Percentiles rank a stretch among this genome's conserved stretches.
These are phyloP conservation scores for Epizoanthus illoricatus DNA, from an alignment of 92 coral and sea anemone species.

Conservation along the genomic window DNA sequence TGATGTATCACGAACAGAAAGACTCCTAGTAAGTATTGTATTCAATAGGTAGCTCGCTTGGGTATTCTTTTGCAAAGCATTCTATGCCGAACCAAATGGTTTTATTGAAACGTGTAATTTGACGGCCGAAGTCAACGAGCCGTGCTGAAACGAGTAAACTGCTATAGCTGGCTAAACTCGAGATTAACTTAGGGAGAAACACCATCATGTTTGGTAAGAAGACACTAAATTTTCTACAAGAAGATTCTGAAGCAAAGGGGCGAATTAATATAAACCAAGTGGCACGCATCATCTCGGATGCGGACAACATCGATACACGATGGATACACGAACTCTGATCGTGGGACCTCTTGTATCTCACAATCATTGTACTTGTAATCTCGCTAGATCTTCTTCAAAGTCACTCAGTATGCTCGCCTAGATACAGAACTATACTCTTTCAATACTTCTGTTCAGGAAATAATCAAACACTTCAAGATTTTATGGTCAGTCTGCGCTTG, in stretches of 20 bases:
- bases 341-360: slow-evolving; percentile 10
- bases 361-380: slow-evolving; percentile 25
- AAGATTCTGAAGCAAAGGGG: not conserved
- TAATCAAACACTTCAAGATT: not conserved
- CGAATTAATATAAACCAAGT: not conserved
- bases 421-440: not conserved
- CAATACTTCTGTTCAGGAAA: not conserved
- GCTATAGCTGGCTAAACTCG: not conserved
- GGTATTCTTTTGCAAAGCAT: not conserved
- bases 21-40: not conserved
- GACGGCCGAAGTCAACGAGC: not conserved
- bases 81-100: not conserved
- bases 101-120: not conserved
- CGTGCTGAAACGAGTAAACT: slow-evolving; percentile 20
- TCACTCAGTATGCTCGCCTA: not conserved
- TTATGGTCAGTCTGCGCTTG: not conserved
- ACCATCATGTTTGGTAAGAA: not conserved
- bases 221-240: not conserved
- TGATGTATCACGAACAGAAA: slow-evolving; percentile 1
- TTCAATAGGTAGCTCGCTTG: not conserved
- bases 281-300: not conserved
- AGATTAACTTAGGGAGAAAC: not conserved
- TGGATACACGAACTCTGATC: slow-evolving; percentile 8
- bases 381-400: slow-evolving; percentile 2
- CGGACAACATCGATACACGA: not conserved